Conservation (phyloP, 64 coral and sea anemone genomes). For the Dendrophyllia cribrosa region DNA sequence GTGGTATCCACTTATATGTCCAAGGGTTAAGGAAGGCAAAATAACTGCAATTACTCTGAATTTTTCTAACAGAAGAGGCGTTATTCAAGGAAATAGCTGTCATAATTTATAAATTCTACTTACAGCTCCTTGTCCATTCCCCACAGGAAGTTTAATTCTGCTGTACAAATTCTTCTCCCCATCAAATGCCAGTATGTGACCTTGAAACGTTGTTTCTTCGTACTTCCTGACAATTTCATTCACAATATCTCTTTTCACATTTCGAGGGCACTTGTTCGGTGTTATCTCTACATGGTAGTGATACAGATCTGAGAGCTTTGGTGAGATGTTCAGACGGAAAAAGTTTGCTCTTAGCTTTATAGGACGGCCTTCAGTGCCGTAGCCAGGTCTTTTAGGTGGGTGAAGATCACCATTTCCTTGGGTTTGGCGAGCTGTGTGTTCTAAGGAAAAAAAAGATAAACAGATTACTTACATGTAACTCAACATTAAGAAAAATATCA, state of each 20-base stretch:
- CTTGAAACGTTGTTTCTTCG: slow-evolving; percentile 21
- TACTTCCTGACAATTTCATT: slow-evolving; percentile 36
- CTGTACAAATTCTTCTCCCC: slow-evolving; percentile 81
- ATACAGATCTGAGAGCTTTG: slow-evolving; percentile 20
- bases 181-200: slow-evolving; percentile 79
- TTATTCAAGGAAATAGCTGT: not conserved
- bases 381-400: slow-evolving; percentile 50
- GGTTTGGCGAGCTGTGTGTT: not conserved
- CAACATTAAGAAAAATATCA: no score
- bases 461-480: no score
- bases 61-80: not conserved
- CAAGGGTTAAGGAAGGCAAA: no score
- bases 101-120: not conserved
- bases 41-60: no score
- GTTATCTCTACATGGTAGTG: slow-evolving; percentile 69
- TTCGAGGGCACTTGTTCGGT: slow-evolving; percentile 8
- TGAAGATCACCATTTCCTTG: not conserved
- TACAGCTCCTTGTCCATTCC: slow-evolving; percentile 22
- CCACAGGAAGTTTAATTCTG: slow-evolving; percentile 57
- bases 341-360: slow-evolving; percentile 59
- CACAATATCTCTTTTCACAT: slow-evolving; percentile 44
- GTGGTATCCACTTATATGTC: no score
- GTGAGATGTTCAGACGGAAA: slow-evolving; percentile 40
- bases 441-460: no score
- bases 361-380: slow-evolving; percentile 53